Evolutionary conservation across 2,888 invertebrate species (phyloP).

Genomic region (Cyaniris semiargus): DNA sequence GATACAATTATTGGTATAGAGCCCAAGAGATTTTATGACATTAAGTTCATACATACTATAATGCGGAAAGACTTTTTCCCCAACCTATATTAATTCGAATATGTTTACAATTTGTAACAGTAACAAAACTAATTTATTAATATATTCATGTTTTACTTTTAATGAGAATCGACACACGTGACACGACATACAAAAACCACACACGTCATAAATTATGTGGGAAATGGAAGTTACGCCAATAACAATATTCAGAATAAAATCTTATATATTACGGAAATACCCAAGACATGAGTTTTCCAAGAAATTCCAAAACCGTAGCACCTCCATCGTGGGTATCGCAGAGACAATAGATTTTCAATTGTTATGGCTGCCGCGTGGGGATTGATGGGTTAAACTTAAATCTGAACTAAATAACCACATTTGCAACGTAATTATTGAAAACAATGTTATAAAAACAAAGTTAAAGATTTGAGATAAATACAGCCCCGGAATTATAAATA

Average conservation of each 20-base stretch:
- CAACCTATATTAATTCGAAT: no score
- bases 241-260: neutral
- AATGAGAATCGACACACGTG: neutral
- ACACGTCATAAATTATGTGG: neutral
- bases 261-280: slow-evolving; percentile 1
- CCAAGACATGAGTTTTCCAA: neutral
- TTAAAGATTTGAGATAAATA: no score
- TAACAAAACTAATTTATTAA: neutral
- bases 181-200: neutral
- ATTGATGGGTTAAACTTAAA: neutral
- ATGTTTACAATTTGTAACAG: slow-evolving; percentile 2
- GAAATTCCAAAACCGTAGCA: neutral
- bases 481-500: no score
- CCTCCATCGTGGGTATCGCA: no score
- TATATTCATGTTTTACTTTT: neutral
- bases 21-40: no score
- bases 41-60: no score
- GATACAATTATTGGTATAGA: no score
- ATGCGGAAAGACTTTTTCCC: no score
- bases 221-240: neutral
- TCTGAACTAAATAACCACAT: neutral
- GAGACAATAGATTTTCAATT: no score
- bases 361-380: no score
- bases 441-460: no score
- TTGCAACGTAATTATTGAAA: neutral